Conservation (phyloP, 2,888 invertebrate species). For the Iselma pallidipennis region DNA sequence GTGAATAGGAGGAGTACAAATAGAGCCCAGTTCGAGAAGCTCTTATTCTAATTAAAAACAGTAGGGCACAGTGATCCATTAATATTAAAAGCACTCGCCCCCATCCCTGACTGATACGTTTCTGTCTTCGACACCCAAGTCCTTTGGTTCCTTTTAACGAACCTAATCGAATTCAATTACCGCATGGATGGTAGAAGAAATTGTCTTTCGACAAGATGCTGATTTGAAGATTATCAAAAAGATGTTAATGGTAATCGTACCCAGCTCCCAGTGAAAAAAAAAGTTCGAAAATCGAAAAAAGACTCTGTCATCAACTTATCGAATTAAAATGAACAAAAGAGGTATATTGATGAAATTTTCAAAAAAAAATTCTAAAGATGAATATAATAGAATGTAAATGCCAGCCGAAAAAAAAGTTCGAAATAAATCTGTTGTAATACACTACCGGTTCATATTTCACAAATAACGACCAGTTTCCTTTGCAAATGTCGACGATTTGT, state of each 20-base stretch:
- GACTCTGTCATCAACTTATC: too few relatives aligned
- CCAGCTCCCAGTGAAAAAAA: too few relatives aligned
- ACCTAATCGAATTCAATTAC: not conserved
- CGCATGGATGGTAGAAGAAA: not conserved
- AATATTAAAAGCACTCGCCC: not conserved
- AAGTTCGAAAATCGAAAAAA: too few relatives aligned
- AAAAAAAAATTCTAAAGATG: not conserved
- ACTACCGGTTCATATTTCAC: not conserved
- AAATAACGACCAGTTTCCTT: not conserved
- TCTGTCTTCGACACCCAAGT: not conserved
- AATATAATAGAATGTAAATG: too few relatives aligned
- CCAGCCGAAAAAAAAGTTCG: not conserved
- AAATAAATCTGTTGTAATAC: not conserved
- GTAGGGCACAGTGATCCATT: too few relatives aligned
- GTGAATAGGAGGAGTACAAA: not conserved
- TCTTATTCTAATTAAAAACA: not conserved
- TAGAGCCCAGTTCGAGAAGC: not conserved
- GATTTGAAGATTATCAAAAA: not conserved
- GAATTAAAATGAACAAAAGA: too few relatives aligned
- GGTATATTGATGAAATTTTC: too few relatives aligned
- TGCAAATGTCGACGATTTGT: not conserved
- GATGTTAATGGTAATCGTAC: too few relatives aligned
- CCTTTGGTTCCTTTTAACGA: not conserved
- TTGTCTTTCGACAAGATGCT: not conserved
- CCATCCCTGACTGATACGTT: not conserved